A percentile compares a stretch with the other conserved stretches of the same genome.
These are phyloP conservation scores for Drosophila borealis DNA, from an alignment of 2,888 invertebrate genomes.

Conservation along the genomic window DNA sequence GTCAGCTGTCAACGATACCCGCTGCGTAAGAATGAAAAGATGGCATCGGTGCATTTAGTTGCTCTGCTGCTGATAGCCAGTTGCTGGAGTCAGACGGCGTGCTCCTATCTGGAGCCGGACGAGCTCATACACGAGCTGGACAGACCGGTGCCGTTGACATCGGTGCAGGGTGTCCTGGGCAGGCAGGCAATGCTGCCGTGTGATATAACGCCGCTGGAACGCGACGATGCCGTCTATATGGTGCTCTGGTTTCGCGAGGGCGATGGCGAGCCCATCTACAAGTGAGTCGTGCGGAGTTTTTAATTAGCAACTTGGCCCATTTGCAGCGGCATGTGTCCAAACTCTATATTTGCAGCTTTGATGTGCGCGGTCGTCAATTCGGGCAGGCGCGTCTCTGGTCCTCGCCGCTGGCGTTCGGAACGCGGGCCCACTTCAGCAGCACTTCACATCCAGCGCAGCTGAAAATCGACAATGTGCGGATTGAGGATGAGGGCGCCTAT, in stretches of 20 bases:
- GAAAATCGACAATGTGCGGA: conserved; percentile 87
- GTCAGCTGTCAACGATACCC: conserved; percentile 10
- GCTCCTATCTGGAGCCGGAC: conserved; percentile 84
- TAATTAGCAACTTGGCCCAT: conserved; percentile 2
- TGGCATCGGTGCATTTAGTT: conserved; percentile 64
- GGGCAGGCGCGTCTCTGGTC: conserved; percentile 94
- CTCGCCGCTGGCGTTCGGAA: conserved; percentile 90
- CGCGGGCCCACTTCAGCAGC: conserved; percentile 93
- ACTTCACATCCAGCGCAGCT: conserved; percentile 92
- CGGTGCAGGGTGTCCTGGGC: conserved; percentile 92
- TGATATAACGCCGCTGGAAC: conserved; percentile 92
- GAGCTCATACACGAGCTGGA: conserved; percentile 85
- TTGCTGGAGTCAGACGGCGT: conserved; percentile 37
- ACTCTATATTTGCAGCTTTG: conserved; percentile 87
- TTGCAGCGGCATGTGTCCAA: neutral
- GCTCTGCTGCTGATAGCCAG: conserved; percentile 66
- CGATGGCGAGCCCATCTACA: conserved; percentile 93
- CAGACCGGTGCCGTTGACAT: conserved; percentile 89
- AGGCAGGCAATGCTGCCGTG: conserved; percentile 94
- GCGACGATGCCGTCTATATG: conserved; percentile 93
- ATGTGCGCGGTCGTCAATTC: conserved; percentile 90
- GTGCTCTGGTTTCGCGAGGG: conserved; percentile 95
- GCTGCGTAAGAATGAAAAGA: conserved; percentile 18
- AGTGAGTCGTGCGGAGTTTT: conserved; percentile 86
- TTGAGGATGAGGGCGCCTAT: conserved; percentile 89